phyloP scores from a whole-genome alignment of 2,888 invertebrate species.

The Melolontha melolontha region DNA sequence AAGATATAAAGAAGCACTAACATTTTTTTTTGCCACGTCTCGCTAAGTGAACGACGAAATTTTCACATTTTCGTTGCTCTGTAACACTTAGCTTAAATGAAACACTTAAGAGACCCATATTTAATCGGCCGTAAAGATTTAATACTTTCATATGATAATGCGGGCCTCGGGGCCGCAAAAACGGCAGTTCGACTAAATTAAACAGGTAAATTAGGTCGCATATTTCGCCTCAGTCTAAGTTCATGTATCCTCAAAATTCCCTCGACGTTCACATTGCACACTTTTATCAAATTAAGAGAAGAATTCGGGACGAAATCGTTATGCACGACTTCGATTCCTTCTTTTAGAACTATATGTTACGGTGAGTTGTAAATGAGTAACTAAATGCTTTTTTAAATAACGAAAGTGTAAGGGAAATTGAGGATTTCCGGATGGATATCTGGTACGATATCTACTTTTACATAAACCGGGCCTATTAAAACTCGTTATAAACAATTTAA shows the following conservation, averaged over 20 bases:
- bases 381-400: too few relatives aligned
- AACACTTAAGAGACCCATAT: conserved; percentile 23
- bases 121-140: conserved; percentile 34
- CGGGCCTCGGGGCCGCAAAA: conserved; percentile 12
- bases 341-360: too few relatives aligned
- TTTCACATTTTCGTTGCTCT: conserved; percentile 11
- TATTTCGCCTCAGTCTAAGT: conserved; percentile 8
- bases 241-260: not conserved
- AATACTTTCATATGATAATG: conserved; percentile 34
- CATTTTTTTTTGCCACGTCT: not conserved
- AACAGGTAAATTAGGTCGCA: conserved; percentile 31
- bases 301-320: conserved; percentile 16
- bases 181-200: conserved; percentile 32
- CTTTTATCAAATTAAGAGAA: conserved; percentile 19
- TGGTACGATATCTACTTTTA: too few relatives aligned
- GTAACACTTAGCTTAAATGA: conserved; percentile 29
- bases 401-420: too few relatives aligned
- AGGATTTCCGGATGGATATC: too few relatives aligned
- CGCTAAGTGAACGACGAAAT: conserved; percentile 18
- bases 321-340: not conserved
- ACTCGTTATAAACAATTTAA: too few relatives aligned
- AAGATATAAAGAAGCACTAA: too few relatives aligned
- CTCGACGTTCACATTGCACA: not conserved
- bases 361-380: too few relatives aligned
- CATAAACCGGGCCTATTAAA: too few relatives aligned